Base-by-base conservation (phyloP, 2,888 invertebrate species). In the Cancer borealis region DNA sequence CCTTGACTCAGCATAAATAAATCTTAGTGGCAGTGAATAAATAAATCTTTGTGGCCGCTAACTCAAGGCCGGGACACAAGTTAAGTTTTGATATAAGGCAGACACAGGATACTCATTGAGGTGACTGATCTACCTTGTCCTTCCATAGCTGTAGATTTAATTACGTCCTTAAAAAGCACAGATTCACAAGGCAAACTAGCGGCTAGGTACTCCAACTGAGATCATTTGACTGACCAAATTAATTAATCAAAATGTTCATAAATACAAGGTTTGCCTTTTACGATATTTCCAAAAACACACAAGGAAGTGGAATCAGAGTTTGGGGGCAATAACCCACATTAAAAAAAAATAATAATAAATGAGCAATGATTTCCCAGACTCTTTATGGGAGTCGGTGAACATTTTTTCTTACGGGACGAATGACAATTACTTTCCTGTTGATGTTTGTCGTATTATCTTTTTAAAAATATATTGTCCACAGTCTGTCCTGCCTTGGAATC, bases 51-150 rank as follows among this genome's bases (percentile, higher is more conserved):
- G 17, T 39, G 39, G n/a, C 6, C 14, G 17, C 39, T 39, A 14
- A 84, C 39, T 39, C 84, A 14, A n/a, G 84, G 39, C 84, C 47
- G 17, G n/a, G 73, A 73, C 46, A 47, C 21, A 26, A 46, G 79
- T 21, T 5, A 10, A n/a, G 30, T 79, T 79, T 46, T 79, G 12
- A 91, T 39, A 21, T 8, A 26, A 10, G n/a, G 91, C 91, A 45
- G 73, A 46, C 46, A 91, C 46, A 66, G 79, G 10, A 39, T 39
- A 84, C 39, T 54, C 30, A 14, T 73, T 73, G 45, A 14, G 39
- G 26, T 91, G 30, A 60, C 54, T 91, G 73, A 79, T 73, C 91
- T 91, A 91, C 91, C 91, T 91, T 91, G 91, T 91, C 91, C 91
- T 73, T 54, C 39, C 91, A 17, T 79, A 21, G 47, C 88, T 26